phyloP scores from a whole-genome alignment of 2,113 vertebrate species.

The Pterocles gutturalis region DNA sequence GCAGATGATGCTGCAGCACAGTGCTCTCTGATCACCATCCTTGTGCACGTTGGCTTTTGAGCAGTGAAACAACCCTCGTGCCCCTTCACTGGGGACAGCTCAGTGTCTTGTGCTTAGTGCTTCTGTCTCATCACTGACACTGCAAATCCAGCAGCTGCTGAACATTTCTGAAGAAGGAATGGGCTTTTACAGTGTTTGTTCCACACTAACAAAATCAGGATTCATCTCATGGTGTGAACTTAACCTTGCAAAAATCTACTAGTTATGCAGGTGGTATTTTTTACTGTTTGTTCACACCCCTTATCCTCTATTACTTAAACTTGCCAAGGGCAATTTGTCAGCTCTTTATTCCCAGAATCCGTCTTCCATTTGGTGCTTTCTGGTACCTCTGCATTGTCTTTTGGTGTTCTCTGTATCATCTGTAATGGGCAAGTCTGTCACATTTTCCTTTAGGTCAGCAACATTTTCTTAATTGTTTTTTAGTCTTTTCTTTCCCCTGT shows the following conservation, averaged over 20 bases:
- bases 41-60: fast-evolving
- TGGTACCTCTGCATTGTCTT: background rate
- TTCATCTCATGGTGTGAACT: background rate
- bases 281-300: background rate
- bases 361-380: background rate
- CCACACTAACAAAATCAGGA: background rate
- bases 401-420: constrained; percentile 2
- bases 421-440: background rate
- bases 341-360: background rate
- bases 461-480: background rate
- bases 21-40: background rate
- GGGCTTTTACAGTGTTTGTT: background rate
- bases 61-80: background rate
- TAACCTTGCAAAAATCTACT: background rate
- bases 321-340: background rate
- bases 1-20: background rate
- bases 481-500: background rate
- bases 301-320: background rate
- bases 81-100: background rate
- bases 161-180: background rate
- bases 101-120: background rate
- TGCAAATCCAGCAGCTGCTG: background rate
- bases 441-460: background rate
- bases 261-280: background rate
- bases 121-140: background rate